Conservation (phyloP, 2,888 invertebrate species). For the Drosophila gaucha region DNA sequence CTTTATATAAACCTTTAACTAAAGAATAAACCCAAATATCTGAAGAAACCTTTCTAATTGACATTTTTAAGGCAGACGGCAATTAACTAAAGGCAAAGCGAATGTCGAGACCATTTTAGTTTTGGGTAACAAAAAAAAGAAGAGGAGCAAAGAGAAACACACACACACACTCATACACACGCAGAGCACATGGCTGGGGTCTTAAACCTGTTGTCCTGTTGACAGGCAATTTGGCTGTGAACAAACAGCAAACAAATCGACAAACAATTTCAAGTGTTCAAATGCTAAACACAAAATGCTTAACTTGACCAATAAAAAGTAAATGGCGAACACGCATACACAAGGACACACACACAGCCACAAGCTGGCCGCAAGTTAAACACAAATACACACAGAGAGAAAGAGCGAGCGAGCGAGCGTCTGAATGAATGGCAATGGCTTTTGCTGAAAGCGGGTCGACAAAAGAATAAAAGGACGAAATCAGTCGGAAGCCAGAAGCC, state of each 20-base stretch:
- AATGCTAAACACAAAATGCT: conserved; percentile 60
- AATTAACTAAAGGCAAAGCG: conserved; percentile 10
- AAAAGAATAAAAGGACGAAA: conserved; percentile 58
- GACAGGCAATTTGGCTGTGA: conserved; percentile 48
- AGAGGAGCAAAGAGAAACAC: background rate
- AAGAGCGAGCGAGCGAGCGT: conserved; percentile 17
- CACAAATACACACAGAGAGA: conserved; percentile 21
- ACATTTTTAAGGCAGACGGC: background rate
- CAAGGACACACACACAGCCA: conserved; percentile 30
- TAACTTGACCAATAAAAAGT: conserved; percentile 67
- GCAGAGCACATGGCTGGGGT: conserved; percentile 20
- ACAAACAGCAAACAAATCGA: conserved; percentile 66
- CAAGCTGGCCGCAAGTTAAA: conserved; percentile 65
- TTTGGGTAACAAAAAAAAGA: background rate
- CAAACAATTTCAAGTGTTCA: conserved; percentile 67
- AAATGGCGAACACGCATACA: conserved; percentile 51
- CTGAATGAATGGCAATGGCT: conserved; percentile 61
- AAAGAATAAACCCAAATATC: background rate
- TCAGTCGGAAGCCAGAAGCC: conserved; percentile 53
- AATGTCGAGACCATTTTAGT: conserved; percentile 3
- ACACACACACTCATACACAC: background rate
- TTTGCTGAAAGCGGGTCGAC: conserved; percentile 54
- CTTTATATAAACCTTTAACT: background rate
- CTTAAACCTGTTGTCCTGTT: conserved; percentile 44
- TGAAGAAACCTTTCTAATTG: background rate